Evolutionary conservation across 2,888 invertebrate genomes (phyloP), one percentile per base, ranked within the genome.

Genomic region (Cerastoderma edule): DNA sequence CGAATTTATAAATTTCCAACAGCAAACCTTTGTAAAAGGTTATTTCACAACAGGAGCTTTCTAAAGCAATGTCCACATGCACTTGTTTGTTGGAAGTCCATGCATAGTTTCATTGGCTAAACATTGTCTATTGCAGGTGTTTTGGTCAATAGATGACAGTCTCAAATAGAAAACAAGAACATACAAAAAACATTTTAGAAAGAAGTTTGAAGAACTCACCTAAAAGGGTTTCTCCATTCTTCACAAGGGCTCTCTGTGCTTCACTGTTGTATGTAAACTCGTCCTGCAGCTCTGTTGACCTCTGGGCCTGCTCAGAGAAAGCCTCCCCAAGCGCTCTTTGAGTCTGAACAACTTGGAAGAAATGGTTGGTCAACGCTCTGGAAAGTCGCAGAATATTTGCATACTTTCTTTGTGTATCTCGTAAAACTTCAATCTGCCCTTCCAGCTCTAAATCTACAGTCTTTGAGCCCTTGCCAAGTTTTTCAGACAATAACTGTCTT

Each of bases 231-330:
- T 99, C 98, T 8, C 98, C 98, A 93, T 99, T 98, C 93, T 97
- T 97, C 32, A 96, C 96, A 78, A 99, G 94, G 89, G 97, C 96
- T 88, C 97, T 95, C 94, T 99, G 98, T 70, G 98, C 98, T 94
- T 98, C 98, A 33, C 98, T 97, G 93, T 99, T 99, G 93, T 97
- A 97, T 60, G 96, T 94, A 93, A 99, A 98, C 93, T 97, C 97
- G 89, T 97, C 97, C 93, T 98, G 97, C 66, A 99, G 94, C 92
- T 98, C 98, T 0, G 98, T 98, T 77, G 98, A 97, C 93, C 98
- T 98, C 94, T 98, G 97, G 68, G 98, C 97, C 86, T 99, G 94
- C 89, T 99, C 98, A 16, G 97, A 96, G 93, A 99, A 98, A 30
- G 97, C 96, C 92, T 99, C 92, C 0, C 97, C 97, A 63, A 99